Evolutionary conservation across 37 sponge, comb jelly and placozoan genomes (phyloP).

Genomic region (Cladorhizidae sp.): DNA sequence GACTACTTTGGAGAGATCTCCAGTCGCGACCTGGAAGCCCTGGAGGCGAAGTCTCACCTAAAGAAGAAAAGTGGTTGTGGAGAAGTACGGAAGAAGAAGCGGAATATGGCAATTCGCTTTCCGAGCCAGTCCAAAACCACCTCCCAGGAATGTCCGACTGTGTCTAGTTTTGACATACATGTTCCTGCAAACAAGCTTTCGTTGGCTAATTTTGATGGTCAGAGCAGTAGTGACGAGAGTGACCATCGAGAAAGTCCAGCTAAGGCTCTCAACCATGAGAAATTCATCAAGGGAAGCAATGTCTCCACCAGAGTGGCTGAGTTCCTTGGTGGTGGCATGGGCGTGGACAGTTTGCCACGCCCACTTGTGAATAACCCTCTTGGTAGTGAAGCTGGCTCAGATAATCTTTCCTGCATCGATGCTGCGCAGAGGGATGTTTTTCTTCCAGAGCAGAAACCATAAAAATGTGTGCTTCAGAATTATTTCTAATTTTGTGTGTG

Average conservation of each 20-base stretch:
- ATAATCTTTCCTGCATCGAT: no score
- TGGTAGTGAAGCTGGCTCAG: no score
- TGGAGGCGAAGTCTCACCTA: constrained; percentile 22
- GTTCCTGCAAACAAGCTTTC: not conserved
- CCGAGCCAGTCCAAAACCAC: constrained; percentile 11
- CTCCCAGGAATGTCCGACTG: not conserved
- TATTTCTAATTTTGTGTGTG: no score
- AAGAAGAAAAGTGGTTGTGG: not conserved
- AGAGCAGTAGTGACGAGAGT: constrained; percentile 12
- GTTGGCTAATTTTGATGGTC: constrained; percentile 1
- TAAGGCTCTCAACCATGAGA: not conserved
- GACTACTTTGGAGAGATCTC: constrained; percentile 69
- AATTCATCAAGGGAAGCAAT: constrained; percentile 20
- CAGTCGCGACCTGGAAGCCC: constrained; percentile 41
- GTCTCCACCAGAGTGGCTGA: no score
- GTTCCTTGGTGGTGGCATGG: no score
- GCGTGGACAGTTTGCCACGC: no score
- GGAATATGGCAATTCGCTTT: constrained; percentile 54
- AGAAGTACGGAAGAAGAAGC: constrained; percentile 17
- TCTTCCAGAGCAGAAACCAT: no score
- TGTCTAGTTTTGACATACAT: not conserved
- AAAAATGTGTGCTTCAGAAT: no score
- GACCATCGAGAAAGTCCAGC: constrained; percentile 2
- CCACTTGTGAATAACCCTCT: no score
- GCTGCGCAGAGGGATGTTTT: no score